Conservation (phyloP, 2,113 vertebrate species). For the Sinocyclocheilus anshuiensis region DNA sequence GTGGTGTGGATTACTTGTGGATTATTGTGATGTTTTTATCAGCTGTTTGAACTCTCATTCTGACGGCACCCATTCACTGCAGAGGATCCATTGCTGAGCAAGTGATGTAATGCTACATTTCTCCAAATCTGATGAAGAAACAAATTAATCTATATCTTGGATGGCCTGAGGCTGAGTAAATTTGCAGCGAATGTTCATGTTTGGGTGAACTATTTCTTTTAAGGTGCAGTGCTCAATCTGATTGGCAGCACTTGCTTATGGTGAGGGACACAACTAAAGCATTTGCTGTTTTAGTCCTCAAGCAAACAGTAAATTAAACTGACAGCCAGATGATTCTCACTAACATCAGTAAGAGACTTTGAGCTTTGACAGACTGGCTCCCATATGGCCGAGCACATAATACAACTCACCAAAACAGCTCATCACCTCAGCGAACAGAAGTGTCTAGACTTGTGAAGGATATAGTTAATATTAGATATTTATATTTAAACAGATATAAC, state of each 20-base stretch:
- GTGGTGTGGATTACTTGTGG: no score
- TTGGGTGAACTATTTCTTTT: background rate
- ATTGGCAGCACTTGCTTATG: background rate
- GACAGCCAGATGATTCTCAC: constrained; percentile 17
- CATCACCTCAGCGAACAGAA: background rate
- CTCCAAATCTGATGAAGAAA: no score
- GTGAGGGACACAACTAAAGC: constrained; percentile 2
- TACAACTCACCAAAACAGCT: background rate
- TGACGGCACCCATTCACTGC: no score
- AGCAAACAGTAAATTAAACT: constrained; percentile 11
- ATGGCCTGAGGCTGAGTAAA: no score
- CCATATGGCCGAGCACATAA: background rate
- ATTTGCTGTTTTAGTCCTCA: background rate
- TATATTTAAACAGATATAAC: no score
- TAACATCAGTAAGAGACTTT: background rate
- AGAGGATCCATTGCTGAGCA: no score
- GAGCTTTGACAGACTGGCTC: constrained; percentile 6
- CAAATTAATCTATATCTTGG: no score
- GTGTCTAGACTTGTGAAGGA: background rate
- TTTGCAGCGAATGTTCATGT: no score
- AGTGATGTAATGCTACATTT: no score
- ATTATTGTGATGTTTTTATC: no score
- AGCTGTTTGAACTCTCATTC: no score
- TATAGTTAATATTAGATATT: no score
- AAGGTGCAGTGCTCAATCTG: background rate